These are phyloP conservation scores for Margaritifera margaritifera DNA, from an alignment of 2,888 invertebrate species.

Conservation along the genomic window DNA sequence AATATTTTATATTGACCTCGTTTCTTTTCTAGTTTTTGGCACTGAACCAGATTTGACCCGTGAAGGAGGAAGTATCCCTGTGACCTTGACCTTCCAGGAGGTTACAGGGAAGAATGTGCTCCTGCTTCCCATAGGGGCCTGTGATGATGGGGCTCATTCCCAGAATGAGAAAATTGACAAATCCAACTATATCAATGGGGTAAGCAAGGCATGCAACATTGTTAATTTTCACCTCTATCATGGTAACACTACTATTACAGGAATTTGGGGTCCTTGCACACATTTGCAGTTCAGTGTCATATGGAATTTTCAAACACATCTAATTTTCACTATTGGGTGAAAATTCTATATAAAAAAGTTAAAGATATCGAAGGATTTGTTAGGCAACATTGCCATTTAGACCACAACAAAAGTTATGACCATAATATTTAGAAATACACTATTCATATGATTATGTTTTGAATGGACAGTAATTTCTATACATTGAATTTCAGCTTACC, in stretches of 20 bases:
- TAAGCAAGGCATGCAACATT: background rate
- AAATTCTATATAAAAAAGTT: too few species aligned
- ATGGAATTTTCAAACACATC: too few species aligned
- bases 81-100: constrained; percentile 90
- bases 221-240: background rate
- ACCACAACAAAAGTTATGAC: too few species aligned
- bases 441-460: too few species aligned
- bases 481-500: too few species aligned
- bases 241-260: background rate
- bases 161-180: constrained; percentile 98
- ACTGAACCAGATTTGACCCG: constrained; percentile 94
- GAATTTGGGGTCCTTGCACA: background rate
- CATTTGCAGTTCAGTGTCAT: too few species aligned
- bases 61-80: constrained; percentile 98
- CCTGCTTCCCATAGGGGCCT: constrained; percentile 93
- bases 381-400: too few species aligned
- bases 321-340: too few species aligned
- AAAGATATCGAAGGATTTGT: too few species aligned
- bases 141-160: constrained; percentile 98
- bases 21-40: constrained; percentile 84
- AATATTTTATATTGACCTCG: too few species aligned
- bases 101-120: constrained; percentile 94
- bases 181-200: constrained; percentile 80
- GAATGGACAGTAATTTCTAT: too few species aligned
- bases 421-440: too few species aligned